Percentiles rank a stretch among this genome's conserved stretches.
Evolutionary conservation across 2,797 vertebrate genomes (phyloP).

Genomic region (Xyrichtys novacula): DNA sequence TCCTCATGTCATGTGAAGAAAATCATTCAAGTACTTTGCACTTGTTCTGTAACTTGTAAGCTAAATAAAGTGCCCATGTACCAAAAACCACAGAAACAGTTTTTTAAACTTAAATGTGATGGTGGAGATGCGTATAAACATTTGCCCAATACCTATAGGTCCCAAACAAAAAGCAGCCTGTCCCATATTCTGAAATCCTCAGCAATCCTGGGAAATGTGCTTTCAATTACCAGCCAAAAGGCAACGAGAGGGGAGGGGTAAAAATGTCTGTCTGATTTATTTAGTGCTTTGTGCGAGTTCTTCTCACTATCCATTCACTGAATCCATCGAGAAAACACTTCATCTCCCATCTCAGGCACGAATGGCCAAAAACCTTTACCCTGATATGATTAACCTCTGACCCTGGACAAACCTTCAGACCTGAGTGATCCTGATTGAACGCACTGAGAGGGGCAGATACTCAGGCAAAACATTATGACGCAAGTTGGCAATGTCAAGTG

Average conservation of each 20-base stretch:
- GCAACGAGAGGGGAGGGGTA: constrained; percentile 77
- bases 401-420: constrained; percentile 47
- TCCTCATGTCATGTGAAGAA: neutral
- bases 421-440: constrained; percentile 58
- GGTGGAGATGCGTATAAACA: constrained; percentile 36
- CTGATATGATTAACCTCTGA: constrained; percentile 79
- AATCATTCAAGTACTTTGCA: neutral
- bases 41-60: constrained; percentile 10
- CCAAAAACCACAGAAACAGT: constrained; percentile 7
- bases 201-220: constrained; percentile 87
- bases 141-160: constrained; percentile 59
- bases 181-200: constrained; percentile 73
- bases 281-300: constrained; percentile 90
- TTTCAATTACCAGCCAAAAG: constrained; percentile 95
- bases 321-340: constrained; percentile 92
- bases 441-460: neutral
- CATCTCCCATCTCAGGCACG: constrained; percentile 86
- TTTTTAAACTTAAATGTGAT: constrained; percentile 32
- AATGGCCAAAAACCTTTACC: constrained; percentile 86
- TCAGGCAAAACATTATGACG: constrained; percentile 36
- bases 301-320: constrained; percentile 88
- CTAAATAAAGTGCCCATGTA: neutral
- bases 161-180: constrained; percentile 79
- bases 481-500: constrained; percentile 54
- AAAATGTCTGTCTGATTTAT: constrained; percentile 89